Evolutionary conservation across 2,113 vertebrate species (phyloP).

Genomic region (Enhydra lutris): DNA sequence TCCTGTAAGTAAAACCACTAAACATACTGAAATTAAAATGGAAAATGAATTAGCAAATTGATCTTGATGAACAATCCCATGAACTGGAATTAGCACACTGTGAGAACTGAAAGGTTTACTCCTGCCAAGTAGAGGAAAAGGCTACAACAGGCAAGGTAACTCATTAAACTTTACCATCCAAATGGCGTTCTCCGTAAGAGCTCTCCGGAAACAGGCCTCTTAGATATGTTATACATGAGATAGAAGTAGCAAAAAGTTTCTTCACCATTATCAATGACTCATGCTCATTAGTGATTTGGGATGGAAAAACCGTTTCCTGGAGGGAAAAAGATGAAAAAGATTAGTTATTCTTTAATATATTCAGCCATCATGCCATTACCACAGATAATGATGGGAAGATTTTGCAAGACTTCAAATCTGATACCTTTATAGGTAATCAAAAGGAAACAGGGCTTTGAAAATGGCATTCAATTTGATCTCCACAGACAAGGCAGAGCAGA

Average conservation of each 20-base stretch:
- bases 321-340: neutral
- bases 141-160: neutral
- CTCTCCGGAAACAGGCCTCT: constrained; percentile 85
- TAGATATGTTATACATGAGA: constrained; percentile 85
- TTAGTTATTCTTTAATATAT: constrained; percentile 45
- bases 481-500: neutral
- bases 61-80: constrained; percentile 1
- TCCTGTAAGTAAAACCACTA: constrained; percentile 52
- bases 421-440: neutral
- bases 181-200: constrained; percentile 80
- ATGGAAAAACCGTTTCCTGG: constrained; percentile 75
- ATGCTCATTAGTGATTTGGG: constrained; percentile 64
- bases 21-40: constrained; percentile 51
- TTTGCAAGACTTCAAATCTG: constrained; percentile 47
- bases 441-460: constrained; percentile 35
- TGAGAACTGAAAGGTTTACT: constrained; percentile 32
- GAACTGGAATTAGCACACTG: neutral
- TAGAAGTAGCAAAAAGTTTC: constrained; percentile 79
- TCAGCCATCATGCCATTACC: neutral
- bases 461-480: constrained; percentile 27
- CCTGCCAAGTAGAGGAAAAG: neutral
- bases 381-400: neutral
- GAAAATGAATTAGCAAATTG: constrained; percentile 51
- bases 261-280: constrained; percentile 83
- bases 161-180: constrained; percentile 80